These are phyloP conservation scores for Clepsis dumicolana DNA, from an alignment of 2,888 invertebrate genomes.

Conservation along the genomic window DNA sequence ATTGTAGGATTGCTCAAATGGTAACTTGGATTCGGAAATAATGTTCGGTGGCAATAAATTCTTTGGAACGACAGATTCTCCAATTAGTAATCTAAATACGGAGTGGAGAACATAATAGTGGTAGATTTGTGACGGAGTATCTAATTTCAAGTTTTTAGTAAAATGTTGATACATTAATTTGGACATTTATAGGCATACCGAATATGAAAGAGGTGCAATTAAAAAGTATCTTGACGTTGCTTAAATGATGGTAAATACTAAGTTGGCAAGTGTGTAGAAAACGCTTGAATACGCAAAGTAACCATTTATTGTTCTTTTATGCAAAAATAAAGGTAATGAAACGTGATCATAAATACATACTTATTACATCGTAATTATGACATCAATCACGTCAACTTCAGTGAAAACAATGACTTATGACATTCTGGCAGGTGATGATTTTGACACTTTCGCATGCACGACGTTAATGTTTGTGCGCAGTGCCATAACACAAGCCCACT, in stretches of 20 bases:
- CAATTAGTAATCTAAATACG: conserved; percentile 42
- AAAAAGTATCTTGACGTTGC: background rate
- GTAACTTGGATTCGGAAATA: conserved; percentile 23
- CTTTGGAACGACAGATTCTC: conserved; percentile 23
- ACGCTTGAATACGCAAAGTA: background rate
- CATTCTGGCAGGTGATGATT: conserved; percentile 11
- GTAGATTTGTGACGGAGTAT: conserved; percentile 14
- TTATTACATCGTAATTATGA: conserved; percentile 9
- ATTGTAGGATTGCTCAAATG: conserved; percentile 37
- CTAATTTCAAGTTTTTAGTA: conserved; percentile 7
- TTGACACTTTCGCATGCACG: conserved; percentile 20
- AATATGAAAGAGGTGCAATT: background rate
- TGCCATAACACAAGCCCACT: background rate
- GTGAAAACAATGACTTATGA: conserved; percentile 28
- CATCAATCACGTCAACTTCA: conserved; percentile 2
- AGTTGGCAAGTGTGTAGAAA: background rate
- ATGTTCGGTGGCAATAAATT: conserved; percentile 32
- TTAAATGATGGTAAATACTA: background rate
- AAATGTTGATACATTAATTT: background rate
- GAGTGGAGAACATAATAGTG: conserved; percentile 12
- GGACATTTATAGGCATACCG: background rate
- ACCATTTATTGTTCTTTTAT: background rate
- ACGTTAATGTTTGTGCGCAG: background rate
- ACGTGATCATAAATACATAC: conserved; percentile 3
- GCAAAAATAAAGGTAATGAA: background rate